Evolutionary conservation across 2,113 vertebrate genomes (phyloP).

Genomic region (Psittacus erithacus): DNA sequence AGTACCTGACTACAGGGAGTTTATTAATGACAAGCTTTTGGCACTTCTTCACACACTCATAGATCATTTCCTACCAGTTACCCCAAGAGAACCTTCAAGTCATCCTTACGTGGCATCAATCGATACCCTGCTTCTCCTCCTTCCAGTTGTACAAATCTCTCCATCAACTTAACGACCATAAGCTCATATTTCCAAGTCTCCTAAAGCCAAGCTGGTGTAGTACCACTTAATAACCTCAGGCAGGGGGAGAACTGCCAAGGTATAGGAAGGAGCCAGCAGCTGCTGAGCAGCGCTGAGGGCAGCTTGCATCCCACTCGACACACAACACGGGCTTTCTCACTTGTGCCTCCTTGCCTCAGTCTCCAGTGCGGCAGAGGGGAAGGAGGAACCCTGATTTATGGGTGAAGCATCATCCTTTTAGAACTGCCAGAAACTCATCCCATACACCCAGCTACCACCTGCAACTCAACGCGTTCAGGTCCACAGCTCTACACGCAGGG

Average conservation of each 20-base stretch:
- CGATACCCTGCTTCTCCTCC: not conserved
- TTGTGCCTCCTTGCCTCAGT: no score
- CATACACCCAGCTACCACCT: accelerated
- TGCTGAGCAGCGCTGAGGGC: accelerated
- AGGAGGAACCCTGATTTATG: not conserved
- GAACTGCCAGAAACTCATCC: not conserved
- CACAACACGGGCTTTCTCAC: accelerated
- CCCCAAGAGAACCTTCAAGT: not conserved
- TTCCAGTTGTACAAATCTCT: not conserved
- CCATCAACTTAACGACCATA: not conserved
- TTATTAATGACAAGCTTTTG: not conserved
- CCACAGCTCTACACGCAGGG: accelerated
- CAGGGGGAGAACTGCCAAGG: no score
- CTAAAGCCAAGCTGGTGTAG: not conserved
- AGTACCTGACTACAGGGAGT: not conserved
- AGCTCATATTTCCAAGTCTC: accelerated
- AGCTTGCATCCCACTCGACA: accelerated
- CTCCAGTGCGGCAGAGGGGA: accelerated
- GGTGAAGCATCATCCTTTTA: not conserved
- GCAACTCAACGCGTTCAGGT: accelerated
- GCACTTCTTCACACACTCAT: not conserved
- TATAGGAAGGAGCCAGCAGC: accelerated
- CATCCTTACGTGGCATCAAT: not conserved
- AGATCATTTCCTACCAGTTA: not conserved
- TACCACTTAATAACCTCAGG: not conserved